Conservation (phyloP, 2,113 vertebrate genomes). For the Hydropotes inermis region DNA sequence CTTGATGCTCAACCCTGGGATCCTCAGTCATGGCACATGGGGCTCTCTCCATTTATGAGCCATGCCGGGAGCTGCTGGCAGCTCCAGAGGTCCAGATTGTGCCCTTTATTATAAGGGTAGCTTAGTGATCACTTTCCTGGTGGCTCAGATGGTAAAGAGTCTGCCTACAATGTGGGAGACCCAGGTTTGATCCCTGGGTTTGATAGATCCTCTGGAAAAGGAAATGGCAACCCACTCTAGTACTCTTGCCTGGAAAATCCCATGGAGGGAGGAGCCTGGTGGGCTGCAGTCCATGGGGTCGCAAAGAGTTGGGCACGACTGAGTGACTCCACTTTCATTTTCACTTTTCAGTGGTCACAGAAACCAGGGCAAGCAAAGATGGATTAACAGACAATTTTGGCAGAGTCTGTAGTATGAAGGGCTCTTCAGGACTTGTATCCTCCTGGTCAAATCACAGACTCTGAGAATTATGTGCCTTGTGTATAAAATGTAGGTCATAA, state of each 20-base stretch:
- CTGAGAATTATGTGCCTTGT: neutral
- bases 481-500: no score
- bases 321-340: neutral
- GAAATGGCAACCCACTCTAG: neutral
- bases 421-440: fast-evolving
- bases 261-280: neutral
- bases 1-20: neutral
- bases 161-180: neutral
- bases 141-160: neutral
- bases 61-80: neutral
- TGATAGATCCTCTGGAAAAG: neutral
- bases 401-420: neutral
- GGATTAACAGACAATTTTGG: neutral
- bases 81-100: neutral
- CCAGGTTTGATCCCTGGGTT: neutral
- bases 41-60: neutral
- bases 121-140: neutral
- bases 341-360: neutral
- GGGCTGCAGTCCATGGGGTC: neutral
- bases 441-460: neutral
- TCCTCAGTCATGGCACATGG: neutral
- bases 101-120: neutral
- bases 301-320: neutral
- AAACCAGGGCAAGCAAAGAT: neutral
- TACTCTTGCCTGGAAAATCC: neutral